Evolutionary conservation across 1,140 invertebrate species (phyloP), one percentile per base, ranked within the genome.

Genomic region (Drosophila equinoxialis): DNA sequence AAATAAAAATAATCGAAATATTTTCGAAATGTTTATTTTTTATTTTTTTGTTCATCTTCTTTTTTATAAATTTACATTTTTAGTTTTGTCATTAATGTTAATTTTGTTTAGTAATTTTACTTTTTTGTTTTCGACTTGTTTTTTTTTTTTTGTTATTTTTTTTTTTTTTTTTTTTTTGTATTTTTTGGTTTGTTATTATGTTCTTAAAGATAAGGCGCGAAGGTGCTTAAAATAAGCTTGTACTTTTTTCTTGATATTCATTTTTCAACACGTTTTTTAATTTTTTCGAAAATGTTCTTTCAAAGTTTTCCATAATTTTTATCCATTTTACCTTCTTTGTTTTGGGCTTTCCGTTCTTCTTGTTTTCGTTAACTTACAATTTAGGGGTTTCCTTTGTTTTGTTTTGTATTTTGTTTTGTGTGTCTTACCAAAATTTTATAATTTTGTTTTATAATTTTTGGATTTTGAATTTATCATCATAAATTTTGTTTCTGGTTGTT

Each of bases 151-250:
- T n/a, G n/a, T n/a, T n/a, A 1, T 84, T 86, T 89, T 76, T 71
- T 79, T 62, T 72, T 76, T 87, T 81, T 80, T 79, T 80, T 87
- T 81, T 65, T 67, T 75, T 82, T 79, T 5, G 30, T 30, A 30
- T 30, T 30, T 30, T 30, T 30, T 30, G 30, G 30, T 30, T 30
- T 30, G 30, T 83, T 92, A 92, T 93, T 93, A 93, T 92, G 92
- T 92, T 93, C 93, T 93, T 93, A 93, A 93, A 94, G 94, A 94
- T 95, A 95, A 95, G 94, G 94, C 94, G 94, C 94, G 94, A 94
- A 95, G 94, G 94, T 95, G 94, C 94, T 94, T 94, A 93, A 94
- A 95, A 94, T 94, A 94, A 94, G 94, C 94, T 95, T 95, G 94
- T 95, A 95, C 94, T 95, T 94, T 94, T 94, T 94, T 94, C 93